phyloP scores from a whole-genome alignment of 2,797 vertebrate species.

The Hypotaenidia okinawae region DNA sequence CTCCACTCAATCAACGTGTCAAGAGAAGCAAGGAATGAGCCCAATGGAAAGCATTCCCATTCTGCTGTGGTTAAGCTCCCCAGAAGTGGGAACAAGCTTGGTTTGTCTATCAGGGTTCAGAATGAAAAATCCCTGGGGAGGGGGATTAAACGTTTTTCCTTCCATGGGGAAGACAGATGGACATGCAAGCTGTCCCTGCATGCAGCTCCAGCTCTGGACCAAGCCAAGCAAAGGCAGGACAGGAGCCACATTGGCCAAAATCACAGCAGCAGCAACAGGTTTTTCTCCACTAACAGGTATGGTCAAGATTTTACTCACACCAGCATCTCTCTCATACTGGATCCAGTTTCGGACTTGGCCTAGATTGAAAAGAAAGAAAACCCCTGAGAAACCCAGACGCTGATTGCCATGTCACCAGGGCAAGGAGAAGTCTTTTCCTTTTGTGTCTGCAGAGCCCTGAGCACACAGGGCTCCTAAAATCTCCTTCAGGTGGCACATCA shows the following conservation, averaged over 20 bases:
- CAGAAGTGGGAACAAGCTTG: neutral
- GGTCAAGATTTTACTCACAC: constrained; percentile 82
- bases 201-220: fast-evolving
- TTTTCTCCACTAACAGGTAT: neutral
- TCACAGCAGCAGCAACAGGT: neutral
- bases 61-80: neutral
- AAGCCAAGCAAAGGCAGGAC: neutral
- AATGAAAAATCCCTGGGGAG: neutral
- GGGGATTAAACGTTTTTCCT: neutral
- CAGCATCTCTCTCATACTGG: constrained; percentile 81
- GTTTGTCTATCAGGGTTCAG: neutral
- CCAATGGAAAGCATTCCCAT: neutral
- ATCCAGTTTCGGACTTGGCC: constrained; percentile 88
- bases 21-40: neutral
- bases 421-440: neutral
- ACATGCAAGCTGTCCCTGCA: neutral
- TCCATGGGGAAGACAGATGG: neutral
- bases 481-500: neutral
- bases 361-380: constrained; percentile 70
- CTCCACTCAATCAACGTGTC: neutral
- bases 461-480: neutral
- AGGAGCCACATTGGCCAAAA: neutral
- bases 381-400: neutral
- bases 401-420: fast-evolving
- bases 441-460: neutral